A percentile compares a stretch with the other conserved stretches of the same genome.
phyloP scores from a whole-genome alignment of 1,140 invertebrate genomes.

The Brachionus plicatilis region DNA sequence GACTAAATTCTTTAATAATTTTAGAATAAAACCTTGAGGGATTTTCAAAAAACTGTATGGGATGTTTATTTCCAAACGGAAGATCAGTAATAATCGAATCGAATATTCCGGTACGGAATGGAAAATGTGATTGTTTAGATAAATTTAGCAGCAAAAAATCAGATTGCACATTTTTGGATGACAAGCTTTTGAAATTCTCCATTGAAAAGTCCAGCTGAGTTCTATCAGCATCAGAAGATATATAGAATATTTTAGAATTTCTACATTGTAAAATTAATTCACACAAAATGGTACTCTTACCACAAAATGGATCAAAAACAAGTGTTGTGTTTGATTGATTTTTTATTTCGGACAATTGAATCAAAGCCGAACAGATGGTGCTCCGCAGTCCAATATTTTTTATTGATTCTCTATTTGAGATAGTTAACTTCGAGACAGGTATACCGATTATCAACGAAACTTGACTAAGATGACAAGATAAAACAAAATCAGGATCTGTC shows the following conservation, averaged over 20 bases:
- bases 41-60: neutral
- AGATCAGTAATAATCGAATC: conserved; percentile 1
- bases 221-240: neutral
- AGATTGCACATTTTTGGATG: neutral
- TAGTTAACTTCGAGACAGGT: neutral
- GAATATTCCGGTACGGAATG: neutral
- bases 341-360: neutral
- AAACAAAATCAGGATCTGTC: neutral
- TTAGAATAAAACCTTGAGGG: neutral
- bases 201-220: neutral
- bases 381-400: conserved; percentile 1
- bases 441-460: neutral
- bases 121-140: neutral
- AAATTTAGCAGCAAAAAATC: neutral
- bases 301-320: conserved; percentile 14
- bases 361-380: neutral
- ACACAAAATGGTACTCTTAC: conserved; percentile 1
- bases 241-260: neutral
- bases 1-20: neutral
- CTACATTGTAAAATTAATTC: neutral
- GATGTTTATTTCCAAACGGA: neutral
- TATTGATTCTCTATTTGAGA: neutral
- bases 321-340: neutral
- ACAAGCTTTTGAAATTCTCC: neutral
- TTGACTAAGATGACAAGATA: conserved; percentile 19